Percentiles rank a stretch among this genome's conserved stretches.
Conservation (phyloP, 2,888 invertebrate genomes). For the Fragum fragum region DNA sequence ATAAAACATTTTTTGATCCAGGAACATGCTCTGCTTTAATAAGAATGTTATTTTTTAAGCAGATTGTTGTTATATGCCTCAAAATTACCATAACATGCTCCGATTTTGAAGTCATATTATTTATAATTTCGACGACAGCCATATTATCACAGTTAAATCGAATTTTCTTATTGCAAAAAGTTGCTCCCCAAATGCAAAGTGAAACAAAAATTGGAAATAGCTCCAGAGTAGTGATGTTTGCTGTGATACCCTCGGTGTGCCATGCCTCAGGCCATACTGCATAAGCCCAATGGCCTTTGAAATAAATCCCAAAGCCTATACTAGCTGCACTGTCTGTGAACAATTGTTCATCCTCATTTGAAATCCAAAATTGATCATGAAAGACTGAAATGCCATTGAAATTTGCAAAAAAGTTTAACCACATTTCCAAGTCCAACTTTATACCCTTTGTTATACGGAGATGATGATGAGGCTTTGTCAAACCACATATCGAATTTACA, state of each 20-base stretch:
- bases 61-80: constrained; percentile 1
- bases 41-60: not conserved
- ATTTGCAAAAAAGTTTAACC: constrained; percentile 38
- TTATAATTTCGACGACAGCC: constrained; percentile 14
- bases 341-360: constrained; percentile 40
- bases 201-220: constrained; percentile 37
- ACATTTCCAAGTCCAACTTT: constrained; percentile 31
- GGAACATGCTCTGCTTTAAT: not conserved
- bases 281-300: constrained; percentile 13
- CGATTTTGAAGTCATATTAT: constrained; percentile 20
- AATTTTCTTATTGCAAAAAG: constrained; percentile 22
- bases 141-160: constrained; percentile 37
- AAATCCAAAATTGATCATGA: constrained; percentile 39
- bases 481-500: constrained; percentile 38
- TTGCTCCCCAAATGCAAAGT: constrained; percentile 18
- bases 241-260: constrained; percentile 10
- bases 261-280: constrained; percentile 29
- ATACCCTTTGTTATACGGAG: constrained; percentile 30
- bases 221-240: constrained; percentile 28
- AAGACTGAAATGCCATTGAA: constrained; percentile 47
- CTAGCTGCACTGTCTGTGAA: constrained; percentile 49
- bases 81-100: constrained; percentile 11
- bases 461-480: constrained; percentile 42
- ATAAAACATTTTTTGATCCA: constrained; percentile 2
- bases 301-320: constrained; percentile 36